phyloP scores from a whole-genome alignment of 2,888 invertebrate genomes.

The Nowickia ferox region DNA sequence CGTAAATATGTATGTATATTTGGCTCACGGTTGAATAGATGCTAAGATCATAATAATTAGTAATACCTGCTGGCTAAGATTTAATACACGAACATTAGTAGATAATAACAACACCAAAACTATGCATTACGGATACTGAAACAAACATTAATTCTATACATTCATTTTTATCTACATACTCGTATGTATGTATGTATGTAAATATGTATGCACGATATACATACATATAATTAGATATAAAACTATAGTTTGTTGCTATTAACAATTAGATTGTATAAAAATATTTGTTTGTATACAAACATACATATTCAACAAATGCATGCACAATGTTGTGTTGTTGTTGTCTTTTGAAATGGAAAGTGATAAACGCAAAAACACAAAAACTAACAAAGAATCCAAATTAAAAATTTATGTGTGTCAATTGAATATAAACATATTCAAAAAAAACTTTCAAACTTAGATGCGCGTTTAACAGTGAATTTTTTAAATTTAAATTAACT shows the following conservation, averaged over 20 bases:
- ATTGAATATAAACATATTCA: not conserved
- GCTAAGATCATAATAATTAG: too few species aligned
- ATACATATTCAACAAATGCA: not conserved
- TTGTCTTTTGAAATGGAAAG: conserved; percentile 63
- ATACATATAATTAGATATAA: too few species aligned
- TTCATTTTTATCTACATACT: not conserved
- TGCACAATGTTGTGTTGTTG: conserved; percentile 27
- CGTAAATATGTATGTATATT: too few species aligned
- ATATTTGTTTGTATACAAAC: not conserved
- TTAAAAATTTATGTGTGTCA: conserved; percentile 48
- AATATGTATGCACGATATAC: too few species aligned
- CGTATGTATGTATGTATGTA: not conserved
- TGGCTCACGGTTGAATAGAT: too few species aligned
- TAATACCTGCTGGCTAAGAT: too few species aligned
- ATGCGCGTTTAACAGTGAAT: not conserved
- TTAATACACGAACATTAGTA: too few species aligned
- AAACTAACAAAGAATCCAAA: conserved; percentile 29
- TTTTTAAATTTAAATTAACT: conserved; percentile 26
- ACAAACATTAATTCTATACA: too few species aligned
- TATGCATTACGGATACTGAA: too few species aligned
- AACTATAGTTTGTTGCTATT: too few species aligned
- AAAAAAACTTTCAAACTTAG: not conserved
- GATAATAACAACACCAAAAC: too few species aligned
- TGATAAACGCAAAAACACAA: conserved; percentile 25
- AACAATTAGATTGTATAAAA: not conserved